These are phyloP conservation scores for Dipus sagitta DNA, from an alignment of 2,797 vertebrate genomes.

Conservation along the genomic window DNA sequence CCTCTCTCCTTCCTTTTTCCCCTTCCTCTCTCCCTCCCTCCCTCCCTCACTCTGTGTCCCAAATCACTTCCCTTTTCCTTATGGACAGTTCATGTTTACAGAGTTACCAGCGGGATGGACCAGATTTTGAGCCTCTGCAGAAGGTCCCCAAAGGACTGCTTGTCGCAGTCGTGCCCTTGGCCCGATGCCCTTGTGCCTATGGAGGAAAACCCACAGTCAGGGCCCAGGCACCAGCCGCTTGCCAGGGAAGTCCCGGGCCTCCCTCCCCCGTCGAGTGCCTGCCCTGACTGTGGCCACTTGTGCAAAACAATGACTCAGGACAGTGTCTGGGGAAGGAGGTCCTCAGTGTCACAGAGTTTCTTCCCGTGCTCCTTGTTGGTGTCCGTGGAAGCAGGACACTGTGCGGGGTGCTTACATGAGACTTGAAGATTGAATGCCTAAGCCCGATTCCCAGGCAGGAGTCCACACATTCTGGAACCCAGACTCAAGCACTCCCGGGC, in stretches of 20 bases:
- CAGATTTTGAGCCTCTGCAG: too few species aligned
- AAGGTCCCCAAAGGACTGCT: too few species aligned
- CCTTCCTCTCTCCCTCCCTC: background rate
- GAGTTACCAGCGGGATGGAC: too few species aligned
- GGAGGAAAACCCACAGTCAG: too few species aligned
- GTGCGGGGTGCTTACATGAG: background rate
- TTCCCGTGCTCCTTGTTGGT: accelerated
- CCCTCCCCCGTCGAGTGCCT: accelerated
- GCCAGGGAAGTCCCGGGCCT: accelerated
- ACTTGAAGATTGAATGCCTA: accelerated
- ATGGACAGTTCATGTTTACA: background rate
- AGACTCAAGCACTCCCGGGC: accelerated
- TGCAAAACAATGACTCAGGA: accelerated
- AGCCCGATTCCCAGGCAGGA: too few species aligned
- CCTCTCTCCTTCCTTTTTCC: too few species aligned
- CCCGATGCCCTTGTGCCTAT: too few species aligned
- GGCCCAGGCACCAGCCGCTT: background rate
- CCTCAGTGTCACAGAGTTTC: too few species aligned
- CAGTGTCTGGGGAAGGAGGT: background rate
- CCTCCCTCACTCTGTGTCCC: background rate
- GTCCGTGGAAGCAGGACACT: background rate
- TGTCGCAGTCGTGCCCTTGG: too few species aligned
- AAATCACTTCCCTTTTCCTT: background rate
- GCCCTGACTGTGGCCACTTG: accelerated
- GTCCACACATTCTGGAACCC: background rate